phyloP scores from a whole-genome alignment of 2,797 vertebrate genomes.

The Molossus molossus region DNA sequence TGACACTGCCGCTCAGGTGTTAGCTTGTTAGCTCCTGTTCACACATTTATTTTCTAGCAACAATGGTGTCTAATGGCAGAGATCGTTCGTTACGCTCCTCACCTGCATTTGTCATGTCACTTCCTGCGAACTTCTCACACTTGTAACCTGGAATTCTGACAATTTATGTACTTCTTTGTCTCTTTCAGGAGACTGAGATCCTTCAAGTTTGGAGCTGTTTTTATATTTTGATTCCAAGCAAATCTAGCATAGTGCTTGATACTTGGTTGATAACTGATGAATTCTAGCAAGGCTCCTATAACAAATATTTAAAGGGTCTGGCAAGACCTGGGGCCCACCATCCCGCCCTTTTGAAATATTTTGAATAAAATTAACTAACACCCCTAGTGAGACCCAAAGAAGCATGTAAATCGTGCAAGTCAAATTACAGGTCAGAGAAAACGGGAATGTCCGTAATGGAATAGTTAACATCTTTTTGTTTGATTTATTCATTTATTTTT shows the following conservation, averaged over 20 bases:
- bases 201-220: constrained; percentile 6
- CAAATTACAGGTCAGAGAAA: constrained; percentile 58
- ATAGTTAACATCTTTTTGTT: constrained; percentile 51
- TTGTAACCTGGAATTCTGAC: constrained; percentile 41
- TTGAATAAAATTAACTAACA: constrained; percentile 20
- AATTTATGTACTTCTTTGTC: constrained; percentile 54
- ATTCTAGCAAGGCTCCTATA: constrained; percentile 7
- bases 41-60: constrained; percentile 48
- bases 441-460: neutral
- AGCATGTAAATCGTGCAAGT: constrained; percentile 47
- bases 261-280: constrained; percentile 33
- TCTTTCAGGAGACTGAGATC: constrained; percentile 37
- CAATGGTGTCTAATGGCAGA: neutral
- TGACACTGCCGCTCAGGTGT: neutral
- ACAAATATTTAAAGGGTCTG: constrained; percentile 12
- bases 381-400: neutral
- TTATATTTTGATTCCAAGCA: constrained; percentile 33
- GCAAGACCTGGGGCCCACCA: neutral
- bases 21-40: constrained; percentile 25
- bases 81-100: neutral
- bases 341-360: neutral
- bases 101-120: neutral
- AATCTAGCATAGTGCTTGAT: constrained; percentile 31
- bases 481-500: neutral
- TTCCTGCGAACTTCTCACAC: neutral